Evolutionary conservation across 2,888 invertebrate genomes (phyloP).

Genomic region (Lissonota sp.): DNA sequence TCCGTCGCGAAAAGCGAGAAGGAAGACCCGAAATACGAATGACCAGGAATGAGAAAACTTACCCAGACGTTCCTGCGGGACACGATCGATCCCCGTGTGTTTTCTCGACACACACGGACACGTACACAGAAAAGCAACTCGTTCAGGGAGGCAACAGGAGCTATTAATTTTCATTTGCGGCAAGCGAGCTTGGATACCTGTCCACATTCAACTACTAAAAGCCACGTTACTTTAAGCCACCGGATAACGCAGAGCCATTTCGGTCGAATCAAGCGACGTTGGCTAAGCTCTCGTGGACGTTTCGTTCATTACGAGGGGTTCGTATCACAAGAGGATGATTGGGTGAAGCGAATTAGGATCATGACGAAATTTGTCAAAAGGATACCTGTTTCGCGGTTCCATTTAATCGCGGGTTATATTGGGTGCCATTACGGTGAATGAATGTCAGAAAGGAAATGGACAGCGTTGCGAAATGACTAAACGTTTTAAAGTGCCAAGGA

Average conservation of each 20-base stretch:
- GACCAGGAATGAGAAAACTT: conserved; percentile 38
- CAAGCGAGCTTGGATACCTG: conserved; percentile 39
- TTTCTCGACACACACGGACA: neutral
- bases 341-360: neutral
- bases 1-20: conserved; percentile 20
- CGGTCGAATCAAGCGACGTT: neutral
- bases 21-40: conserved; percentile 47
- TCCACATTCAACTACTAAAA: conserved; percentile 22
- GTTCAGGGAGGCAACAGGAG: conserved; percentile 26
- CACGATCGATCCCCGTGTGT: conserved; percentile 56
- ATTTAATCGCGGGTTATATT: neutral
- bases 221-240: neutral
- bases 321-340: neutral
- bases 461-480: no score
- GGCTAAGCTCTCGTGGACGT: neutral
- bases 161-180: conserved; percentile 64
- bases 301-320: neutral
- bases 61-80: conserved; percentile 60
- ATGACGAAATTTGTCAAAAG: conserved; percentile 1
- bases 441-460: neutral
- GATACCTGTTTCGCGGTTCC: neutral
- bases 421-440: neutral
- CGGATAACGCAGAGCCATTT: conserved; percentile 9
- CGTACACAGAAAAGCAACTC: neutral
- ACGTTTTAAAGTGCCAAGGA: no score